These are phyloP conservation scores for Peucedramus taeniatus DNA, from an alignment of 2,113 vertebrate species.

Conservation along the genomic window DNA sequence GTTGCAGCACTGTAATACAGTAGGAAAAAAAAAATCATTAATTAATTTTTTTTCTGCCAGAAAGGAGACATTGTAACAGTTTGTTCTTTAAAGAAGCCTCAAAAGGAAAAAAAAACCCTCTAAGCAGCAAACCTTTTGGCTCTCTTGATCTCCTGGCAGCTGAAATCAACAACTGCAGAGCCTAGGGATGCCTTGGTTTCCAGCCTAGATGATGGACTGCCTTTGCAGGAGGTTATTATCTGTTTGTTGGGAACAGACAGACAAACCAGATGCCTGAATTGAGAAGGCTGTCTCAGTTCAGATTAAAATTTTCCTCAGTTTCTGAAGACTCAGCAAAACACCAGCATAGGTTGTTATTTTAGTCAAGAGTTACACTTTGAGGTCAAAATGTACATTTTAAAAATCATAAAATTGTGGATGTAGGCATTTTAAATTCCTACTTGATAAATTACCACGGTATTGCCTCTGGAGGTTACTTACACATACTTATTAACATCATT, in stretches of 20 bases:
- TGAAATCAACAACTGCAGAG: not conserved
- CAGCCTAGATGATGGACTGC: not conserved
- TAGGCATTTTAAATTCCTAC: not conserved
- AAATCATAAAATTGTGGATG: not conserved
- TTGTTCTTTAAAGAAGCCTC: not conserved
- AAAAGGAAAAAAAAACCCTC: not conserved
- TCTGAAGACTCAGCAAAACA: not conserved
- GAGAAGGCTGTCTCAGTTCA: not conserved
- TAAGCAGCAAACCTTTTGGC: not conserved
- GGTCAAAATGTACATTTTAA: not conserved
- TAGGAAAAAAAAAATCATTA: not conserved
- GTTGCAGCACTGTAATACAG: not conserved
- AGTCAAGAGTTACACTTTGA: not conserved
- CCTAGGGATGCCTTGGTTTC: not conserved
- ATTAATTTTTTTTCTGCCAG: not conserved
- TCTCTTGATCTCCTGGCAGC: not conserved
- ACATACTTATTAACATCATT: not conserved
- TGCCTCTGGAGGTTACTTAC: not conserved
- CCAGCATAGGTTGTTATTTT: not conserved
- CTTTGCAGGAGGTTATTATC: not conserved
- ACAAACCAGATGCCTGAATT: not conserved
- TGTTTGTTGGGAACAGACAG: not conserved
- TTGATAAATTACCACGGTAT: not conserved
- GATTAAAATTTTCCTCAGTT: not conserved
- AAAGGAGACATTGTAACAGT: not conserved